Base-by-base conservation (phyloP, 2,888 invertebrate species). In the Tortricodes alternella region DNA sequence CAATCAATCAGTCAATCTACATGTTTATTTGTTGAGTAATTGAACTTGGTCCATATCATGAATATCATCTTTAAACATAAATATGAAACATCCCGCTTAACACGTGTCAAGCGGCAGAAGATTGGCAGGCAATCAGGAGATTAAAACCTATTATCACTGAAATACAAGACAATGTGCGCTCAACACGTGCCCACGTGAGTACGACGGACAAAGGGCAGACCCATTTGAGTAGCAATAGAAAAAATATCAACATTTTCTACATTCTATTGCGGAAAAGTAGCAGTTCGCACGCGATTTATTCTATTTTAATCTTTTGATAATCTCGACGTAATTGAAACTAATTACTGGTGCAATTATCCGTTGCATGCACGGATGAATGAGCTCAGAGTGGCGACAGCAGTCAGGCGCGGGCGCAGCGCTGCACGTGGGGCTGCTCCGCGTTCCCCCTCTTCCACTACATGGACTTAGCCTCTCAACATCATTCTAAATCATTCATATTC, bases 241-340 rank as follows among this genome's bases (percentile, higher is more conserved):
- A 83, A 83, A 80, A 78, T 50, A 56, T 44, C 32, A 81, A 73
- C 71, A 67, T 82, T 83, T 80, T 83, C 82, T 80, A 81, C 80
- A 83, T 83, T 82, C 79, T 85, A 81, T 65, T 53, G 66, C 68
- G 75, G 81, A 83, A 88, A 89, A 85, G 81, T 85, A 80, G 59
- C 62, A 73, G 70, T 80, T 78, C 78, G 80, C 89, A 89, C 88
- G 89, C 89, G 81, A 89, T 82, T 76, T 65, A 78, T 79, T 85
- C 80, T 85, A 84, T 87, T 84, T 85, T 83, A 84, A 85, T 80
- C 85, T 88, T 88, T 88, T 82, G 86, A 84, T 80, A 85, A 86
- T 84, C 78, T 76, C 78, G 62, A 68, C 62, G 65, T 84, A 86
- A 88, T 88, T 86, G 78, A 74, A 75, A 78, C 61, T 83, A 85